Evolutionary conservation across 2,888 invertebrate genomes (phyloP).

Genomic region (Xestoiulus laeticollis): DNA sequence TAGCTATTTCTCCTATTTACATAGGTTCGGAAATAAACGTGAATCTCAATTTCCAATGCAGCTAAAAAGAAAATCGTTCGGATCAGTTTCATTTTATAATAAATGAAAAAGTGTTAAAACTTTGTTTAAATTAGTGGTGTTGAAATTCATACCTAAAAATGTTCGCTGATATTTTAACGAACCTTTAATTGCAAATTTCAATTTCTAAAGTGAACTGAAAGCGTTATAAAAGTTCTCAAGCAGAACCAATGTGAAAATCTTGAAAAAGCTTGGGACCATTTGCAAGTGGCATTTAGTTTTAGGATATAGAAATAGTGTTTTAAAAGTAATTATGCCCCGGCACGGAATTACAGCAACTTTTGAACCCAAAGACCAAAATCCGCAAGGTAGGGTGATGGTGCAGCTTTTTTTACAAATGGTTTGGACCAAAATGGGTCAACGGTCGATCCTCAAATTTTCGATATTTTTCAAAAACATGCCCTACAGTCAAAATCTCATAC

Average conservation of each 20-base stretch:
- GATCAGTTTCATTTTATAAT: not conserved
- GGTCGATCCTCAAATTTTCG: not conserved
- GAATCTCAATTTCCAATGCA: no score
- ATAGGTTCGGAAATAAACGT: no score
- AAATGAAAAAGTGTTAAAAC: not conserved
- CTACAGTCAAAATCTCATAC: no score
- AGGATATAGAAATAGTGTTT: not conserved
- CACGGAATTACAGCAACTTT: not conserved
- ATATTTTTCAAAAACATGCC: not conserved
- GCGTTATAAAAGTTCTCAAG: not conserved
- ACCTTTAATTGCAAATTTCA: not conserved
- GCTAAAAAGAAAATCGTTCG: not conserved
- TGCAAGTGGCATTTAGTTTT: not conserved
- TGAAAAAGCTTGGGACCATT: not conserved
- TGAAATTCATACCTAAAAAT: no score
- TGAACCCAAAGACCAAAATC: not conserved
- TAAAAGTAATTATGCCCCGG: not conserved
- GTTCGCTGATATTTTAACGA: no score
- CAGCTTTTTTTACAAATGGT: conserved; percentile 42
- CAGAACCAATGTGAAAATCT: not conserved
- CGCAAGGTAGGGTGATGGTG: conserved; percentile 50
- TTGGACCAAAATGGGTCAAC: not conserved
- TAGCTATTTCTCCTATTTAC: not conserved
- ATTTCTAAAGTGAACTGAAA: not conserved
- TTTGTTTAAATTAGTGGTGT: not conserved